Evolutionary conservation across 2,113 vertebrate genomes (phyloP).

Genomic region (Platysternon megacephalum): DNA sequence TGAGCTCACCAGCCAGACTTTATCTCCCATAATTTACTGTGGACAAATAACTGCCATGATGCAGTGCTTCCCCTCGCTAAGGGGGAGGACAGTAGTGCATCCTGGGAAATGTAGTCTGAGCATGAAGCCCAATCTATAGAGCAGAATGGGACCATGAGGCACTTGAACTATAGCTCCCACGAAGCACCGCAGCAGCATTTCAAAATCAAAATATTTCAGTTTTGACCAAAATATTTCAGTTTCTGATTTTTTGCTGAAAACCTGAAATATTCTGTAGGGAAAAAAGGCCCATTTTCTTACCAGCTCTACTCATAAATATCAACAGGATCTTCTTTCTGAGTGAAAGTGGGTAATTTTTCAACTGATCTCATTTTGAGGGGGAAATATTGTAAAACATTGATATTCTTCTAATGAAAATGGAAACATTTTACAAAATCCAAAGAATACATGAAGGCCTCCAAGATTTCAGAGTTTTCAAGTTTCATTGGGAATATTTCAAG

Average conservation of each 20-base stretch:
- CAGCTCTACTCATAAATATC: neutral
- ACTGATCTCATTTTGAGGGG: neutral
- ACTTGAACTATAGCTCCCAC: neutral
- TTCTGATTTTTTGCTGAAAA: neutral
- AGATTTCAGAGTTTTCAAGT: neutral
- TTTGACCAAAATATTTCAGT: neutral
- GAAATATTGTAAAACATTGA: neutral
- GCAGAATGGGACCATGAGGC: neutral
- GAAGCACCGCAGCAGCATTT: rapidly evolving
- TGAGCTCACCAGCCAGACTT: neutral
- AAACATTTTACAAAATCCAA: neutral
- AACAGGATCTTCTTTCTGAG: neutral
- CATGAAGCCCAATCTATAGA: neutral
- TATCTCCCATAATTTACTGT: neutral
- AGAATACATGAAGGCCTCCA: neutral
- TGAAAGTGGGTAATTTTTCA: neutral
- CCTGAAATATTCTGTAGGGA: neutral
- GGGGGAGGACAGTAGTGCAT: rapidly evolving
- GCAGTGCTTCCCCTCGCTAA: neutral
- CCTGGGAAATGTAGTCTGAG: neutral
- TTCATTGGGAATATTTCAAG: neutral
- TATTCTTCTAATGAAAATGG: neutral
- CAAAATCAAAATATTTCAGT: neutral
- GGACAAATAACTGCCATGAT: neutral
- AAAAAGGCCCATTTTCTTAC: neutral